Conservation (phyloP, 2,888 invertebrate genomes). For the Agonopterix subpropinquella region DNA sequence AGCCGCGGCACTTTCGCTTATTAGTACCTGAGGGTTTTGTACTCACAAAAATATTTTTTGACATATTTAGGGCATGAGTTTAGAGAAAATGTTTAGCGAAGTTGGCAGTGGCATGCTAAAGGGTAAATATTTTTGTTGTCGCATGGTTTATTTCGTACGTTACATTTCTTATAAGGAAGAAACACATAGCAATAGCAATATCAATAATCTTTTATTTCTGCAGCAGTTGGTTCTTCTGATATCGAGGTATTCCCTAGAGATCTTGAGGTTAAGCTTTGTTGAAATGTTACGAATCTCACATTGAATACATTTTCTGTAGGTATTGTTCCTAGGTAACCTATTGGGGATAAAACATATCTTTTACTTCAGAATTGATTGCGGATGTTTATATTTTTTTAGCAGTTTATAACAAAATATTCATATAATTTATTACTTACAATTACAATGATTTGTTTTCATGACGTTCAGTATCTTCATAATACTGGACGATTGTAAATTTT, state of each 20-base stretch:
- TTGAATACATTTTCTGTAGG: too few species aligned
- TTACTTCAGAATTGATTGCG: too few species aligned
- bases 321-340: too few species aligned
- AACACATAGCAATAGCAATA: not conserved
- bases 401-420: too few species aligned
- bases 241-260: not conserved
- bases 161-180: not conserved
- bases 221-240: not conserved
- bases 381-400: too few species aligned
- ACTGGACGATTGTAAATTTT: too few species aligned
- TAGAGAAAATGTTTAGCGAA: slow-evolving; percentile 4
- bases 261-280: not conserved
- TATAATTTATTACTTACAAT: too few species aligned
- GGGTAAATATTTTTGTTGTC: not conserved
- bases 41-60: slow-evolving; percentile 7
- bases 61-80: slow-evolving; percentile 8
- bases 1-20: slow-evolving; percentile 40
- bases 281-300: not conserved
- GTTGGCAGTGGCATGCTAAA: not conserved
- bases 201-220: slow-evolving; percentile 2
- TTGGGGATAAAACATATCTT: too few species aligned
- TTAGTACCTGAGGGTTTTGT: slow-evolving; percentile 31
- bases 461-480: too few species aligned
- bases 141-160: not conserved
- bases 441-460: too few species aligned